Conservation (phyloP, 37 sponge, comb jelly and placozoan genomes). For the Axinella damicornis region DNA sequence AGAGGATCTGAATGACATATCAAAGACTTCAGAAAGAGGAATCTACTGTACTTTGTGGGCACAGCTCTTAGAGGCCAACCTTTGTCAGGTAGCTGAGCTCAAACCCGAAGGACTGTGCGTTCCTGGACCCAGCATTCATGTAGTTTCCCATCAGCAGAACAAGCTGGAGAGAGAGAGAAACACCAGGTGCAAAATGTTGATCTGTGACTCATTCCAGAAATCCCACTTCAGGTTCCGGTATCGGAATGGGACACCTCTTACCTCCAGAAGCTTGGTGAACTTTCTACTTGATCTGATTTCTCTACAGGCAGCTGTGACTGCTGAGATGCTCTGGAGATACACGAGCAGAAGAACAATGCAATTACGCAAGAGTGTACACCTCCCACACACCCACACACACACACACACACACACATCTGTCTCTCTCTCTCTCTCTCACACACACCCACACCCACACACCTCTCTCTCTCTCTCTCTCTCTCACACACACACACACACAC, state of each 20-base stretch:
- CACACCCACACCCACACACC: too few species aligned
- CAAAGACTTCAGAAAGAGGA: too few species aligned
- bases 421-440: too few species aligned
- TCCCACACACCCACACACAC: too few species aligned
- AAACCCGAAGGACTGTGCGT: conserved; percentile 91
- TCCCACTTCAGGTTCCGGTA: too few species aligned
- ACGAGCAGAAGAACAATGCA: too few species aligned
- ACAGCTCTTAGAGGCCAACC: conserved; percentile 63
- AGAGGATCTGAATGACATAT: too few species aligned
- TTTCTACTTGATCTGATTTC: conserved; percentile 84
- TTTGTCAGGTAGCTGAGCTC: conserved; percentile 96
- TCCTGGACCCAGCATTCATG: conserved; percentile 97
- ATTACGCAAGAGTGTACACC: too few species aligned
- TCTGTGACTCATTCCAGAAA: neutral
- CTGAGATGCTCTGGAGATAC: conserved; percentile 68
- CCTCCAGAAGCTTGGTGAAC: conserved; percentile 87
- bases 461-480: too few species aligned
- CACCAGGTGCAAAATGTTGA: neutral
- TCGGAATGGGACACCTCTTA: too few species aligned
- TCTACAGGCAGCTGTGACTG: conserved; percentile 85
- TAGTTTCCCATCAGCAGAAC: conserved; percentile 97
- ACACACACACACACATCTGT: too few species aligned
- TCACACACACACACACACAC: too few species aligned
- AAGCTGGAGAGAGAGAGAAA: conserved; percentile 76
- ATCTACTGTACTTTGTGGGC: neutral